A percentile compares a stretch with the other conserved stretches of the same genome.
Evolutionary conservation across 2,888 invertebrate species (phyloP).

Genomic region (Hypsopygia costalis): DNA sequence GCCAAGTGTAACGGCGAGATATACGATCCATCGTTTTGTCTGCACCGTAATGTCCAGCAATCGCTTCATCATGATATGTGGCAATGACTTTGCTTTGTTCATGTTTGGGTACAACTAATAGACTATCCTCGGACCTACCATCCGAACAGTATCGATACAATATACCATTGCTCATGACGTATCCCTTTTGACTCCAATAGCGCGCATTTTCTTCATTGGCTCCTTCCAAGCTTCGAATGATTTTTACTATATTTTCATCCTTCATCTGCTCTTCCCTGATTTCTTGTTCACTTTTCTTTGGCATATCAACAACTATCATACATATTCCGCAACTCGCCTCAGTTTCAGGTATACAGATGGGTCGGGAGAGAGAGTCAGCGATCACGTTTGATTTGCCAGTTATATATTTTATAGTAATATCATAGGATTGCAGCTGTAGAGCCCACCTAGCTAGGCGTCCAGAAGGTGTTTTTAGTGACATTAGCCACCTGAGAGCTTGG

Average conservation of each 20-base stretch:
- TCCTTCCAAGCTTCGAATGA: constrained; percentile 5
- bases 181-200: too few relatives aligned
- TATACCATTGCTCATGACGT: constrained; percentile 18
- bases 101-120: constrained; percentile 17
- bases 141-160: constrained; percentile 15
- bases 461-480: too few relatives aligned
- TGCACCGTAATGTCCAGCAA: constrained; percentile 22
- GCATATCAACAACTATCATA: constrained; percentile 8
- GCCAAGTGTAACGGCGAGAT: constrained; percentile 19
- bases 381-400: too few relatives aligned
- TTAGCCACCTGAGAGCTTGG: too few relatives aligned
- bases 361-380: constrained; percentile 9
- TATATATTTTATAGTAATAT: too few relatives aligned
- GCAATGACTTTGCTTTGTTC: constrained; percentile 13
- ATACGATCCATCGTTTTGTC: constrained; percentile 18
- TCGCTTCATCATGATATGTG: constrained; percentile 16
- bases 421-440: too few relatives aligned
- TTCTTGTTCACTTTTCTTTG: constrained; percentile 1
- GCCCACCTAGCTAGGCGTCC: too few relatives aligned
- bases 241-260: constrained; percentile 9
- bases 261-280: constrained; percentile 6
- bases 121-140: constrained; percentile 12
- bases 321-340: constrained; percentile 11
- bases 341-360: constrained; percentile 5
- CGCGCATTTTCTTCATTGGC: constrained; percentile 4